Evolutionary conservation across 1,140 invertebrate genomes (phyloP).

Genomic region (Orchesella cincta): DNA sequence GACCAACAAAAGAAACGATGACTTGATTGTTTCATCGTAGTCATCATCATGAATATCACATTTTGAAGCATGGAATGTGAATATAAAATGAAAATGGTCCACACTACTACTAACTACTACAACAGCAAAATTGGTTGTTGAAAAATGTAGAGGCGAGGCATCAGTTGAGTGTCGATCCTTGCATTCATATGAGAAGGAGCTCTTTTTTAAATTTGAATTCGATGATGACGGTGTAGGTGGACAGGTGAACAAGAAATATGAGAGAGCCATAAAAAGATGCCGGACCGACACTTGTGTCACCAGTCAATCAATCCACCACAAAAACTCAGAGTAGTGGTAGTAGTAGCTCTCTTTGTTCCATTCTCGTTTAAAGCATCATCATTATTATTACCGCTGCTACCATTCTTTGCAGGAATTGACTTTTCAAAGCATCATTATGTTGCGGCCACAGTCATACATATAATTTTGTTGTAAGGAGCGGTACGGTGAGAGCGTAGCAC

Average conservation of each 20-base stretch:
- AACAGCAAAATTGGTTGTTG: no score
- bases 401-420: not conserved
- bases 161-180: not conserved
- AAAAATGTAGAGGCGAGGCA: conserved; percentile 9
- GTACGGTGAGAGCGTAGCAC: no score
- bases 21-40: conserved; percentile 21
- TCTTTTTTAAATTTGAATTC: no score
- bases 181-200: no score
- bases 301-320: conserved; percentile 27
- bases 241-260: not conserved
- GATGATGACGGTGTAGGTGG: conserved; percentile 23
- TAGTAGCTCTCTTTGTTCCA: no score
- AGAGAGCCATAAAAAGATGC: not conserved
- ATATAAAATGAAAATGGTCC: not conserved
- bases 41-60: conserved; percentile 1
- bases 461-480: no score
- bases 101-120: no score
- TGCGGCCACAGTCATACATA: not conserved
- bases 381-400: not conserved
- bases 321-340: no score
- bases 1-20: not conserved
- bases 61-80: conserved; percentile 11
- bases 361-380: not conserved
- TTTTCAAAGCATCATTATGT: not conserved
- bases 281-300: conserved; percentile 19